Evolutionary conservation across 2,888 invertebrate genomes (phyloP).

Genomic region (Conchocele bisecta): DNA sequence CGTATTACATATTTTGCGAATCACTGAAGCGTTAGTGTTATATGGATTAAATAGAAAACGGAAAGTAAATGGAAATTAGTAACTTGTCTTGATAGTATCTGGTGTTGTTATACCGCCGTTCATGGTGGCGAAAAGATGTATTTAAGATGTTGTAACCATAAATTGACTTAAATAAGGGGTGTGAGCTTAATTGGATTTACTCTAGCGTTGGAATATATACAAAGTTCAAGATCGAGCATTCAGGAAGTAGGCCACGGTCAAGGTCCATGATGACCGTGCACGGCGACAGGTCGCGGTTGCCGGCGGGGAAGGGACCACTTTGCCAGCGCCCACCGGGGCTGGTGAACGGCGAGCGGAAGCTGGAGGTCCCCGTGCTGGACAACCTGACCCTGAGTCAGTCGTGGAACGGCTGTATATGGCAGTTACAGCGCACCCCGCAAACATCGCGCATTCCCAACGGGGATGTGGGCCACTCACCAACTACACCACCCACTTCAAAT

Average conservation of each 20-base stretch:
- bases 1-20: too few species aligned
- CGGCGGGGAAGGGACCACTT: constrained; percentile 19
- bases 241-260: not conserved
- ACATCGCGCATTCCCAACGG: constrained; percentile 15
- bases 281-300: constrained; percentile 54
- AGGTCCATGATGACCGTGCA: constrained; percentile 59
- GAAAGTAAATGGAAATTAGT: too few species aligned
- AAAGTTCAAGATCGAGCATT: too few species aligned
- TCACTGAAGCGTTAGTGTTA: too few species aligned
- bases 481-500: constrained; percentile 43
- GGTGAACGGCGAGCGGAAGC: constrained; percentile 46
- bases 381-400: constrained; percentile 60
- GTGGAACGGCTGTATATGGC: constrained; percentile 66
- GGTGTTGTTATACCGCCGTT: too few species aligned
- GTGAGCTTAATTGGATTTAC: too few species aligned
- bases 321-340: constrained; percentile 34
- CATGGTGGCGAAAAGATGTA: too few species aligned
- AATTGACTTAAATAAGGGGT: too few species aligned
- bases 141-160: too few species aligned
- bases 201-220: too few species aligned
- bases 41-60: too few species aligned
- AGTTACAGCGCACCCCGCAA: constrained; percentile 43
- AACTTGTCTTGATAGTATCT: too few species aligned
- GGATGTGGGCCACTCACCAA: constrained; percentile 40
- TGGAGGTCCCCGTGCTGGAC: constrained; percentile 49